Conservation (phyloP, 2,797 vertebrate genomes). For the Peromyscus nudipes region DNA sequence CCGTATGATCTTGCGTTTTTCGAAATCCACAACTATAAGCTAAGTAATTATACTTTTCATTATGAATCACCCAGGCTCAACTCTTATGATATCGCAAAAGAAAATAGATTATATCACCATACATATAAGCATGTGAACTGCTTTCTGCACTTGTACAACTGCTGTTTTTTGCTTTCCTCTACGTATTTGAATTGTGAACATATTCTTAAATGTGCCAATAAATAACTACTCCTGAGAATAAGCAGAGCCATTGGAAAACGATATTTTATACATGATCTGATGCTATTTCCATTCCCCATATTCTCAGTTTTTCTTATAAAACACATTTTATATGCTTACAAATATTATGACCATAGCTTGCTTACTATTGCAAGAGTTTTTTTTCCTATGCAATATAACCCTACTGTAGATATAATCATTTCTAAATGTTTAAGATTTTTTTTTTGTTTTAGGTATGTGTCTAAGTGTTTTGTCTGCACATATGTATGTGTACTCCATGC, state of each 20-base stretch:
- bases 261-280: neutral
- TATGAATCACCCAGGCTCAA: neutral
- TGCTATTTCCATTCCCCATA: neutral
- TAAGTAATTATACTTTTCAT: neutral
- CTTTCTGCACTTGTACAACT: neutral
- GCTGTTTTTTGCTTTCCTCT: neutral
- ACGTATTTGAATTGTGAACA: conserved; percentile 13
- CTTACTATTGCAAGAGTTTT: neutral
- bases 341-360: neutral
- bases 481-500: neutral
- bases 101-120: neutral
- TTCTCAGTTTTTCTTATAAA: neutral
- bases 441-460: neutral
- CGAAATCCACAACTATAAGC: neutral
- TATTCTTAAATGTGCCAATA: neutral
- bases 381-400: neutral
- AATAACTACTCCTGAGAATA: conserved; percentile 12
- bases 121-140: neutral
- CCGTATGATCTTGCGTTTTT: neutral
- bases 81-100: neutral
- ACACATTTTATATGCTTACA: neutral
- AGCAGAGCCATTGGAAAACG: neutral
- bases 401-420: neutral
- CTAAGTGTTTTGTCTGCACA: neutral
- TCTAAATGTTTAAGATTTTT: neutral